Conservation (phyloP, 2,797 vertebrate species). For the Champsocephalus esox region DNA sequence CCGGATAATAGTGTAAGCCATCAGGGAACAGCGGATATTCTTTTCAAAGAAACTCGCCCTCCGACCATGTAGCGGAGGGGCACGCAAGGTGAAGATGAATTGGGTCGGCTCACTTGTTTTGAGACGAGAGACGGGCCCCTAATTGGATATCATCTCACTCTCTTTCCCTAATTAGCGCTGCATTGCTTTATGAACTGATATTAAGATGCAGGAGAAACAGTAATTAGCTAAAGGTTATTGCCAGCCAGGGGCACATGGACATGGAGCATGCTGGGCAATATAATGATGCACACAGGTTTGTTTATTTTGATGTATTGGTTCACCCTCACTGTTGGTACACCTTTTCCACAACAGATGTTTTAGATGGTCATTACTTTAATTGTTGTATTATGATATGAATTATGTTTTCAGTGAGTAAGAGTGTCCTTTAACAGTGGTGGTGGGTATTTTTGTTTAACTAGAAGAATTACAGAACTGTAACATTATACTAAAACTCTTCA, state of each 20-base stretch:
- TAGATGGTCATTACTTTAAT: constrained; percentile 32
- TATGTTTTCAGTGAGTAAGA: neutral
- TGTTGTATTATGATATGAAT: constrained; percentile 11
- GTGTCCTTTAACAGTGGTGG: neutral
- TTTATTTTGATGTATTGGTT: constrained; percentile 64
- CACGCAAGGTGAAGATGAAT: constrained; percentile 71
- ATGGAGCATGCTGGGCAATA: constrained; percentile 65
- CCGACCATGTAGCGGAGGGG: constrained; percentile 56
- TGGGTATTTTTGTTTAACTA: neutral
- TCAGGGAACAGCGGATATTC: constrained; percentile 34
- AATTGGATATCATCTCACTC: constrained; percentile 80
- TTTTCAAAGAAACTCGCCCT: constrained; percentile 51
- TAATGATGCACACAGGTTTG: constrained; percentile 64
- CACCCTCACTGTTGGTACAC: constrained; percentile 38
- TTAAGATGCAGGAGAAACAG: constrained; percentile 77
- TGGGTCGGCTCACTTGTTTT: constrained; percentile 66
- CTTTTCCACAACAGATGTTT: constrained; percentile 56
- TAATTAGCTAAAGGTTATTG: constrained; percentile 82
- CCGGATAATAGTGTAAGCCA: constrained; percentile 38
- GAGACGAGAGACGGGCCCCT: constrained; percentile 66
- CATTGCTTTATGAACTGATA: constrained; percentile 77
- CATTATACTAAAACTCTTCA: neutral
- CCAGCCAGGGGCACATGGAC: constrained; percentile 73
- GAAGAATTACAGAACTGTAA: neutral
- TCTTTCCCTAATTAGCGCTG: constrained; percentile 76